Percentiles rank a stretch among this genome's conserved stretches.
Evolutionary conservation across 2,888 invertebrate species (phyloP).

Genomic region (Beris morrisii): DNA sequence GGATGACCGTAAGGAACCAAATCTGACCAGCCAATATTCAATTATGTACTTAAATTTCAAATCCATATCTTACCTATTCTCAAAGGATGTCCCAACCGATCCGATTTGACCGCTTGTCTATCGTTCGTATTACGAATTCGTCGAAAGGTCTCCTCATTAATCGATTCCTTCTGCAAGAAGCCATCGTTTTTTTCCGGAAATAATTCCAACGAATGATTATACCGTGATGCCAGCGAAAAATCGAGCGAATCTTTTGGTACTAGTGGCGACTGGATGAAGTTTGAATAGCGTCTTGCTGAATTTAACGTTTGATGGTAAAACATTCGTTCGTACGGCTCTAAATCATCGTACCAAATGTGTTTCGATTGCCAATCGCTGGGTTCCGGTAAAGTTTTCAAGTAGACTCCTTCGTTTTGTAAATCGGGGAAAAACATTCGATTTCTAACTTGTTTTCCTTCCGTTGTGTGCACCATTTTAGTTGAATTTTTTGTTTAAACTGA

Average conservation of each 20-base stretch:
- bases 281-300: slow-evolving; percentile 58
- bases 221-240: slow-evolving; percentile 66
- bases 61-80: slow-evolving; percentile 48
- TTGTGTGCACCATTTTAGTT: slow-evolving; percentile 7
- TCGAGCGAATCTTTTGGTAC: slow-evolving; percentile 71
- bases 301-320: slow-evolving; percentile 61
- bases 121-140: slow-evolving; percentile 64
- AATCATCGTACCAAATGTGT: slow-evolving; percentile 50
- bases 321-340: slow-evolving; percentile 57
- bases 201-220: slow-evolving; percentile 66
- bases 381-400: slow-evolving; percentile 9
- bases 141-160: slow-evolving; percentile 67
- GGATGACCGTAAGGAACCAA: not conserved
- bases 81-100: slow-evolving; percentile 57
- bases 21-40: not conserved
- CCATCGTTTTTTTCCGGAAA: slow-evolving; percentile 68
- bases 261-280: slow-evolving; percentile 49
- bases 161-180: slow-evolving; percentile 69
- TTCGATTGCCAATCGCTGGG: not conserved
- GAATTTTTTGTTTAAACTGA: not conserved
- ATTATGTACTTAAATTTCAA: too few relatives aligned
- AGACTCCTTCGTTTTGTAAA: slow-evolving; percentile 18
- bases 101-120: slow-evolving; percentile 50
- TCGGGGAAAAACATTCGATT: slow-evolving; percentile 11
- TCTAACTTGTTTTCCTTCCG: slow-evolving; percentile 4